Evolutionary conservation across 2,888 invertebrate genomes (phyloP), one percentile per base, ranked within the genome.

Genomic region (Panopea generosa): DNA sequence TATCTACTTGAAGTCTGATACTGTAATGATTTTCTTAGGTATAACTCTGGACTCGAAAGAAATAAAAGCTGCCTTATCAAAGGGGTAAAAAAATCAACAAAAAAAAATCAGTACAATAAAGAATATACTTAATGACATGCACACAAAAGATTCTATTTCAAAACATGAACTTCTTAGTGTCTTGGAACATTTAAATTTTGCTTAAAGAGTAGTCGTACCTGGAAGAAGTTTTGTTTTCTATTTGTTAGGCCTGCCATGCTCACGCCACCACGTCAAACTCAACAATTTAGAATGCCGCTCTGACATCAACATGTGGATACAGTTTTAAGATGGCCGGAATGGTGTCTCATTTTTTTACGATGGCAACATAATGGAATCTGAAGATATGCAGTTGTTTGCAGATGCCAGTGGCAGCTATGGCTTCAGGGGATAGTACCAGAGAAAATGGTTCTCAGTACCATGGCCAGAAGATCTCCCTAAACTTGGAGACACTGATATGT

Each of bases 1-100:
- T 69, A 77, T 33, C 26, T 82, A 7, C 50, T 82, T 18, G 77
- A 82, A 62, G 72, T 75, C 29, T 82, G 26, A 60, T 0, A 40
- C 56, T 1, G 14, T 18, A n/a, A 18, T 81, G n/a, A 72, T 71
- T 47, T 83, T 72, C 29, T 47, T 81, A 3, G 83, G 70, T 33
- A 59, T 82, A 22, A 71, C 77, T 33, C 38, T 83, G 7, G 83
- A 84, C 59, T 57, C 82, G 11, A 47, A 43, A 7, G 50, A 67
- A 24, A 72, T 80, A 56, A 40, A 67, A 47, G 75, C 76, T 6
- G 52, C 52, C 18, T 45, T 82, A 7, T 75, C 77, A 16, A 78
- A 82, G 56, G 18, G 68, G 2, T 38, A 43, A 14, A 33, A 72
- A n/a, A n/a, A n/a, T n/a, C n/a, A n/a, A n/a, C n/a, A n/a, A n/a